phyloP scores from a whole-genome alignment of 2,888 invertebrate genomes.

The Sipha maydis region DNA sequence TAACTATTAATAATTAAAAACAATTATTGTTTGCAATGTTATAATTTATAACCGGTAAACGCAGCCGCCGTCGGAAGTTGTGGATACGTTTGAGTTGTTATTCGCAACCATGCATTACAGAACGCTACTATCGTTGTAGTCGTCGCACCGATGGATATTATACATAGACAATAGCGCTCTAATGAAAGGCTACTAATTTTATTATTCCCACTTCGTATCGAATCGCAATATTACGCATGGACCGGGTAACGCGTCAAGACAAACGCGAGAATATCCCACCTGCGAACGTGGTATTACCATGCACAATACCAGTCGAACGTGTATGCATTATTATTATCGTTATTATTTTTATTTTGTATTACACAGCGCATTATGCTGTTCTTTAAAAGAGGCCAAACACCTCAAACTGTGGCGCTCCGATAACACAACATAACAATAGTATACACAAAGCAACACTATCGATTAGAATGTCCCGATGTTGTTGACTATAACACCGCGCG shows the following conservation, averaged over 20 bases:
- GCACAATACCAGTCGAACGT: not conserved
- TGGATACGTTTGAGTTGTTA: not conserved
- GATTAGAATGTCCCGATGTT: not conserved
- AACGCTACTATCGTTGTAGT: not conserved
- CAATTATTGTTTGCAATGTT: not conserved
- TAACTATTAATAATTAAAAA: too few species aligned
- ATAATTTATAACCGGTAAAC: too few species aligned
- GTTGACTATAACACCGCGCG: not conserved
- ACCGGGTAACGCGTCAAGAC: not conserved
- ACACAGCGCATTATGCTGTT: not conserved
- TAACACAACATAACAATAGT: not conserved
- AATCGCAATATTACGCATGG: not conserved
- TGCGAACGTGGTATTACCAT: not conserved
- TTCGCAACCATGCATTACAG: not conserved
- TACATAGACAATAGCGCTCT: constrained; percentile 6
- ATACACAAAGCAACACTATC: not conserved
- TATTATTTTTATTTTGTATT: too few species aligned
- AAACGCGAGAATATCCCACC: not conserved
- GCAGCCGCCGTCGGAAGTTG: not conserved
- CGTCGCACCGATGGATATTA: not conserved
- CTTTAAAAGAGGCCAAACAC: constrained; percentile 13
- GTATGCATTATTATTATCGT: too few species aligned
- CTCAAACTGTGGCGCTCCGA: not conserved
- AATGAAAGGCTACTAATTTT: constrained; percentile 1
- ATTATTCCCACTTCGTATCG: constrained; percentile 2